These are phyloP conservation scores for Oophaga sylvatica DNA, from an alignment of 2,797 vertebrate genomes.

Conservation along the genomic window DNA sequence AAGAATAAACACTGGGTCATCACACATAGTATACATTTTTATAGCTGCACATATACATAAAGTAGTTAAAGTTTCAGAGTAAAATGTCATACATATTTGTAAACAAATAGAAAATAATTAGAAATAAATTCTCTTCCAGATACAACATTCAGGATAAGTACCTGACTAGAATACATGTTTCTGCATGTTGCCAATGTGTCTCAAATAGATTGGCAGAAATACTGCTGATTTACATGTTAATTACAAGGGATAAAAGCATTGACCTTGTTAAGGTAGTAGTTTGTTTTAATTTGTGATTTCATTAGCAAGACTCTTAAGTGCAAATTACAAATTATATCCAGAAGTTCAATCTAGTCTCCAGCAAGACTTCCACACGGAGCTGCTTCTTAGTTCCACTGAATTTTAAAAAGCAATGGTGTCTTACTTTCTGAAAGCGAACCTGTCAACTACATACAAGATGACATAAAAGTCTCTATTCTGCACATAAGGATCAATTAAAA, in stretches of 20 bases:
- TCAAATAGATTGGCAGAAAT: slow-evolving; percentile 10
- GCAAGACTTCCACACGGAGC: background rate
- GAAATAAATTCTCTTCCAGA: background rate
- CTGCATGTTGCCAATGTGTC: slow-evolving; percentile 38
- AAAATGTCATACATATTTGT: background rate
- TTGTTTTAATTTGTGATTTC: slow-evolving; percentile 59
- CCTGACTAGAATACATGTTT: slow-evolving; percentile 49
- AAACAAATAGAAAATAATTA: background rate
- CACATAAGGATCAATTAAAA: background rate
- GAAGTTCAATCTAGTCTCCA: slow-evolving; percentile 34
- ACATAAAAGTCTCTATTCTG: background rate
- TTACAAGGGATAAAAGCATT: slow-evolving; percentile 52
- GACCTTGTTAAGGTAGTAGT: slow-evolving; percentile 53
- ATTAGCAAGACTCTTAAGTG: slow-evolving; percentile 58
- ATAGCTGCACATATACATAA: background rate
- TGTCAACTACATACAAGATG: background rate
- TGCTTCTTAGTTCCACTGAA: background rate
- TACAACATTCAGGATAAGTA: background rate
- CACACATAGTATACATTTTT: background rate
- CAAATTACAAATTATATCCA: slow-evolving; percentile 53
- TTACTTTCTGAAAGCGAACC: background rate
- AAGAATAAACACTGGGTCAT: too few relatives aligned
- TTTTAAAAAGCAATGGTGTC: background rate
- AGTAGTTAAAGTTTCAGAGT: too few relatives aligned
- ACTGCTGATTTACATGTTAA: slow-evolving; percentile 53